These are phyloP conservation scores for Pherbina coryleti DNA, from an alignment of 2,888 invertebrate genomes.

Conservation along the genomic window DNA sequence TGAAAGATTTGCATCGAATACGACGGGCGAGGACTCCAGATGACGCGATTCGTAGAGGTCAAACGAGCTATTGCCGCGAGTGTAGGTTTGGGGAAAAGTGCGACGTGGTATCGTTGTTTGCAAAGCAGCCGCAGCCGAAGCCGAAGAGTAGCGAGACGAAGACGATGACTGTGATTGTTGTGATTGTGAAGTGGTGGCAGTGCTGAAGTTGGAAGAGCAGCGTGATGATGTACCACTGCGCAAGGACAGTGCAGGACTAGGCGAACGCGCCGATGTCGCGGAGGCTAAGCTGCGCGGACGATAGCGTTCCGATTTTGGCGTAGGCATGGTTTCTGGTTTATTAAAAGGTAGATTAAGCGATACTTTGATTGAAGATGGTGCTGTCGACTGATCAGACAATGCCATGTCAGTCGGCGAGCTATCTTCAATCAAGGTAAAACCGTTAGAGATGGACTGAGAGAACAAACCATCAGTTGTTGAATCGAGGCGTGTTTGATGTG, in stretches of 20 bases:
- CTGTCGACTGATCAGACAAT: slow-evolving; percentile 35
- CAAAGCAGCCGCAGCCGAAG: neutral
- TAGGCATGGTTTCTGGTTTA: slow-evolving; percentile 49
- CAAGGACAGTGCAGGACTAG: slow-evolving; percentile 71
- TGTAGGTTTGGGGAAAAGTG: slow-evolving; percentile 77
- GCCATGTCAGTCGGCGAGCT: neutral
- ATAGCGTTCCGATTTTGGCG: slow-evolving; percentile 52
- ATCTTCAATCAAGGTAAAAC: slow-evolving; percentile 9
- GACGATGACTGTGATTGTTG: slow-evolving; percentile 32
- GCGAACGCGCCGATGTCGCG: slow-evolving; percentile 71
- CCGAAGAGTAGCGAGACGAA: slow-evolving; percentile 42
- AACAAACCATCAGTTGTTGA: slow-evolving; percentile 23
- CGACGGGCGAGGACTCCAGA: slow-evolving; percentile 82
- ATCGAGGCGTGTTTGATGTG: neutral
- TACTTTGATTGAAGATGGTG: slow-evolving; percentile 59
- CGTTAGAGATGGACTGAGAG: slow-evolving; percentile 32
- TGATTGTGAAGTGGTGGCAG: slow-evolving; percentile 44
- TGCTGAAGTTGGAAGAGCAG: slow-evolving; percentile 49
- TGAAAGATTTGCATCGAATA: slow-evolving; percentile 85
- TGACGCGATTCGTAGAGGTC: slow-evolving; percentile 74
- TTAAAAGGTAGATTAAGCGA: slow-evolving; percentile 58
- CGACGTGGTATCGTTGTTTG: slow-evolving; percentile 73
- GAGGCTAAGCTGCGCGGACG: slow-evolving; percentile 46
- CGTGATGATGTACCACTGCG: slow-evolving; percentile 58
- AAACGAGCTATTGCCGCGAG: slow-evolving; percentile 69